These are phyloP conservation scores for Columbina picui DNA, from an alignment of 2,113 vertebrate species.

Conservation along the genomic window DNA sequence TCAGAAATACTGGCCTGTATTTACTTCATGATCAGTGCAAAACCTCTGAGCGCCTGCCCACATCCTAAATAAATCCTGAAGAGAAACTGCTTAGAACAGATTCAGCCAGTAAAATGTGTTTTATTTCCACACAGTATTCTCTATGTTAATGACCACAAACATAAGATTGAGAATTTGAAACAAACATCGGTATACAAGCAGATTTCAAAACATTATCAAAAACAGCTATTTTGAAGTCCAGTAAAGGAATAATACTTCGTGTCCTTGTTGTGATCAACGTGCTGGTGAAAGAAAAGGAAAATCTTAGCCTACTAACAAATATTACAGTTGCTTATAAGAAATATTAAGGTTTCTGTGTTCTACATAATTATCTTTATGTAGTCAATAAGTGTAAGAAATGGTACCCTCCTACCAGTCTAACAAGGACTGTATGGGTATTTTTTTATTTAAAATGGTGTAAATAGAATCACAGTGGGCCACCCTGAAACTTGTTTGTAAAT, in stretches of 20 bases:
- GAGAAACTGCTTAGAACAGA: neutral
- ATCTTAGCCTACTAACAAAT: neutral
- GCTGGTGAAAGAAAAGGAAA: neutral
- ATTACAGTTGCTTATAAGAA: neutral
- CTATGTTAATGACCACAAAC: neutral
- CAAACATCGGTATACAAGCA: neutral
- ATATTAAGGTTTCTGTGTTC: neutral
- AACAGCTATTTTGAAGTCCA: neutral
- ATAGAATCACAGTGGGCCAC: neutral
- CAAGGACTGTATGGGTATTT: neutral
- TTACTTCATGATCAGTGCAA: neutral
- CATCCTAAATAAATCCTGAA: neutral
- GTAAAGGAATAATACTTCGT: neutral
- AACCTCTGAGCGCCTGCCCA: neutral
- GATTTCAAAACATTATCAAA: neutral
- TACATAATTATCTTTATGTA: neutral
- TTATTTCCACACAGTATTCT: neutral
- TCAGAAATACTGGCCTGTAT: neutral
- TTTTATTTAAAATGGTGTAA: neutral
- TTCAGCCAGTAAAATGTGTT: neutral
- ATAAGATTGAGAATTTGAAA: neutral
- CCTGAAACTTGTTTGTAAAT: neutral
- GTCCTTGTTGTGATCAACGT: neutral
- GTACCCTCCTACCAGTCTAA: neutral
- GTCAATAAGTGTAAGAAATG: neutral